Conservation (phyloP, 2,797 vertebrate species). For the Pangasius djambal region DNA sequence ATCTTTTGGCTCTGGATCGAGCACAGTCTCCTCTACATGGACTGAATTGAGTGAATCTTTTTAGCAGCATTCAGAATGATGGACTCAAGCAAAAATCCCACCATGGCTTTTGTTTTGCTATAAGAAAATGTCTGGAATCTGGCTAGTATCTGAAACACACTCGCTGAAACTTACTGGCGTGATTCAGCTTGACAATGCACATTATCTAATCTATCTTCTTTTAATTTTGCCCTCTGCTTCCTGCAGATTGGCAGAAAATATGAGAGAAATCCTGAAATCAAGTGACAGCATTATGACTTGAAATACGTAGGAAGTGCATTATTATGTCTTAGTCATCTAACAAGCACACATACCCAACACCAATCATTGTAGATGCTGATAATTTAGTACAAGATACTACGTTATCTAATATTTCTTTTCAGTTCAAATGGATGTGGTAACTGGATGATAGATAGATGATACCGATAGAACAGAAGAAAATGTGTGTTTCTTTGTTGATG, state of each 20-base stretch:
- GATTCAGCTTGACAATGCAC: background rate
- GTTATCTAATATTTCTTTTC: background rate
- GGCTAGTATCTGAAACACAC: background rate
- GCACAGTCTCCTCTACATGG: background rate
- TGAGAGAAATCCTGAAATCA: background rate
- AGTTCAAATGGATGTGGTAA: background rate
- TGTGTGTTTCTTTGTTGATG: constrained; percentile 5
- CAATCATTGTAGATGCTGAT: background rate
- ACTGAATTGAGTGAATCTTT: background rate
- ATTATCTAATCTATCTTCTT: background rate
- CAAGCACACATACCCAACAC: background rate
- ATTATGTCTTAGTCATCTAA: background rate
- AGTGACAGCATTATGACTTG: background rate
- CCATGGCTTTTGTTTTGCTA: background rate
- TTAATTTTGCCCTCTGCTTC: background rate
- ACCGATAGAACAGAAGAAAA: background rate
- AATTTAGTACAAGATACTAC: background rate
- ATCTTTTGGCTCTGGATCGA: background rate
- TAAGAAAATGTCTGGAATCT: background rate
- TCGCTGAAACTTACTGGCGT: background rate
- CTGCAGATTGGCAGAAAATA: background rate
- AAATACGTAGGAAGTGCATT: background rate
- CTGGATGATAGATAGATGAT: background rate
- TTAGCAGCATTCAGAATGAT: background rate
- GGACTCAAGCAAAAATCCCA: background rate